Conservation (phyloP, 2,113 vertebrate genomes). For the Sander lucioperca region DNA sequence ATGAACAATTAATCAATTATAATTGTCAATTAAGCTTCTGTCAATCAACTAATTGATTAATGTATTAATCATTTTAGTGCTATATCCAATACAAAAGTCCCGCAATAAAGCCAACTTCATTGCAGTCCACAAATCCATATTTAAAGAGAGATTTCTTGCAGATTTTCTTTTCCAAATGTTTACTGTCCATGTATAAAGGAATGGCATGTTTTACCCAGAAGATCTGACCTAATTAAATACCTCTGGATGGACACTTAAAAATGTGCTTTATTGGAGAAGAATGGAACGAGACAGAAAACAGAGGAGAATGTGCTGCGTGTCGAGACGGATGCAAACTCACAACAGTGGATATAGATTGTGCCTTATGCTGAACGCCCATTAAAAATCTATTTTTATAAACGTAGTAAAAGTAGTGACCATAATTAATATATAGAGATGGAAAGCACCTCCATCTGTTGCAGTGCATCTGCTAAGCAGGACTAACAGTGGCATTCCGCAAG, state of each 20-base stretch:
- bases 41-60: background rate
- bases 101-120: background rate
- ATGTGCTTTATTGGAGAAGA: conserved; percentile 10
- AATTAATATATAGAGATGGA: conserved; percentile 55
- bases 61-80: background rate
- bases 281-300: conserved; percentile 15
- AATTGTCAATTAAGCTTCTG: background rate
- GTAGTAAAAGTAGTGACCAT: conserved; percentile 33
- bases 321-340: conserved; percentile 43
- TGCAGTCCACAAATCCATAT: background rate
- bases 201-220: background rate
- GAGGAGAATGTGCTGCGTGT: conserved; percentile 7
- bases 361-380: conserved; percentile 33
- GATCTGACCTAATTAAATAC: background rate
- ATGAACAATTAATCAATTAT: background rate
- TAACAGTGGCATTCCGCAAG: conserved; percentile 13
- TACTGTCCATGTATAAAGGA: background rate
- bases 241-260: background rate
- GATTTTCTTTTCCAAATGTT: conserved; percentile 6
- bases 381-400: conserved; percentile 55
- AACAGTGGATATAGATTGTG: background rate
- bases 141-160: background rate
- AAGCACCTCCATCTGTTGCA: conserved; percentile 47
- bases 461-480: conserved; percentile 47
- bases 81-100: background rate